These are phyloP conservation scores for Celastrina argiolus DNA, from an alignment of 2,888 invertebrate species.

Conservation along the genomic window DNA sequence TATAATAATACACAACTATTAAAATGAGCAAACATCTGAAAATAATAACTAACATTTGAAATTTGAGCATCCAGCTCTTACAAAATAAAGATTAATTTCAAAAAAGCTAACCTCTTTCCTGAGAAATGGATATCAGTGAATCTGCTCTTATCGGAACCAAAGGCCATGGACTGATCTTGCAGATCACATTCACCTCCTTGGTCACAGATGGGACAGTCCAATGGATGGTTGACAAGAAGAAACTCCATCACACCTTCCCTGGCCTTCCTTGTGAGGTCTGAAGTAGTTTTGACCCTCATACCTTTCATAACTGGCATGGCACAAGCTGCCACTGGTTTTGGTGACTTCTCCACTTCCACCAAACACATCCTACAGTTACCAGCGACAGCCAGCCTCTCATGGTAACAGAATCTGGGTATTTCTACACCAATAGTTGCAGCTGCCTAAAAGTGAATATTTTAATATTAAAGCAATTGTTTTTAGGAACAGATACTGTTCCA, in stretches of 20 bases:
- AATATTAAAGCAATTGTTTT: neutral
- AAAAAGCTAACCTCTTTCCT: slow-evolving; percentile 89
- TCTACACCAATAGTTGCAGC: slow-evolving; percentile 97
- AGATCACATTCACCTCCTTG: slow-evolving; percentile 96
- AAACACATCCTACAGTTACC: slow-evolving; percentile 99
- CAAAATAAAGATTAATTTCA: no score
- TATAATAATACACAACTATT: no score
- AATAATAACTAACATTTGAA: no score
- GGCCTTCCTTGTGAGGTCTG: slow-evolving; percentile 90
- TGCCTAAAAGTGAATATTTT: slow-evolving; percentile 79
- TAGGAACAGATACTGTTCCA: no score
- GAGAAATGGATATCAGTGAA: slow-evolving; percentile 94
- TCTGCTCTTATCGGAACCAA: slow-evolving; percentile 95
- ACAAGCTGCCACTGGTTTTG: slow-evolving; percentile 98
- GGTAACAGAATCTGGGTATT: slow-evolving; percentile 99
- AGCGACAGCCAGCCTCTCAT: slow-evolving; percentile 98
- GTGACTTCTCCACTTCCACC: slow-evolving; percentile 98
- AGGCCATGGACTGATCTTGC: slow-evolving; percentile 99
- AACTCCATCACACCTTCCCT: slow-evolving; percentile 98
- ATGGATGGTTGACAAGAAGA: slow-evolving; percentile 96
- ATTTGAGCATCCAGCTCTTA: no score
- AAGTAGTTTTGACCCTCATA: slow-evolving; percentile 99
- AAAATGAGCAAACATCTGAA: no score
- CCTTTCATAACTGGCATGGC: slow-evolving; percentile 99
- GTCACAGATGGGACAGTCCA: slow-evolving; percentile 99